Conservation (phyloP, 1,140 invertebrate species). For the Drosophila pseudoananassae region DNA sequence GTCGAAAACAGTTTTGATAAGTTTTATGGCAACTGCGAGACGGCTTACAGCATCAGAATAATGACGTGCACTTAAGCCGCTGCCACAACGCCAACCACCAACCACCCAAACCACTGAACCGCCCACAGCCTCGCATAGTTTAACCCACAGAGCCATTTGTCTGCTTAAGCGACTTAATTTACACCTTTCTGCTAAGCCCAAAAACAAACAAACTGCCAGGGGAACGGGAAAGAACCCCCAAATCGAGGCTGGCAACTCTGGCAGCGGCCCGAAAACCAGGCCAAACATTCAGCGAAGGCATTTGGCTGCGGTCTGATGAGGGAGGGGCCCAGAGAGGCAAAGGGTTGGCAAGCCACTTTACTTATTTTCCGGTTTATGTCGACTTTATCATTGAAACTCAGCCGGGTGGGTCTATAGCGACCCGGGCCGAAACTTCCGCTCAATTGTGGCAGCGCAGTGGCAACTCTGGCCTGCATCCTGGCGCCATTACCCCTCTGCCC, state of each 20-base stretch:
- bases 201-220: conserved; percentile 59
- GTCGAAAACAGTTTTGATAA: conserved; percentile 51
- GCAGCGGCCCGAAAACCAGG: conserved; percentile 39
- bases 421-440: conserved; percentile 63
- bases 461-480: conserved; percentile 50
- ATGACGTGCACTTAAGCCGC: conserved; percentile 66
- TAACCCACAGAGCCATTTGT: conserved; percentile 46
- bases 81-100: conserved; percentile 16
- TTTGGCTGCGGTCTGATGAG: conserved; percentile 49
- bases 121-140: conserved; percentile 18
- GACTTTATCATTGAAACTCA: conserved; percentile 76
- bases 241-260: conserved; percentile 33
- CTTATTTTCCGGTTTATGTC: conserved; percentile 78
- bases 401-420: conserved; percentile 34
- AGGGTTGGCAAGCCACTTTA: conserved; percentile 64
- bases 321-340: conserved; percentile 4
- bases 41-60: conserved; percentile 59
- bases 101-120: neutral
- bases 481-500: neutral
- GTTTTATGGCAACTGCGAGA: conserved; percentile 46
- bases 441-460: conserved; percentile 58
- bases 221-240: conserved; percentile 8
- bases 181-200: conserved; percentile 73
- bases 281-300: conserved; percentile 63
- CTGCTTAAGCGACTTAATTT: conserved; percentile 75